Conservation (phyloP, 2,113 vertebrate genomes). For the Siniperca knerii region DNA sequence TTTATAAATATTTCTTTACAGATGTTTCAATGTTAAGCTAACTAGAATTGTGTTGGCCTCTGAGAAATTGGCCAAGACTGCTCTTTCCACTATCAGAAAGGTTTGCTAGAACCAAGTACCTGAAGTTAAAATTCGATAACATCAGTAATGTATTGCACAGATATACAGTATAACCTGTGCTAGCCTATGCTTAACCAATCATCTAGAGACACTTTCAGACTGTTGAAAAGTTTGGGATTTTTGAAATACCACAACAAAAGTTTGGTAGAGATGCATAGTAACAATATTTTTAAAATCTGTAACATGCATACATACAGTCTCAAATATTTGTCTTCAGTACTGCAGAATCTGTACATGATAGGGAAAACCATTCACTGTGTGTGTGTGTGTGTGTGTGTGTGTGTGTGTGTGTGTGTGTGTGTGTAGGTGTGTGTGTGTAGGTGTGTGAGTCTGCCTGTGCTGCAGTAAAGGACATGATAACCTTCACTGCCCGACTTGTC, state of each 20-base stretch:
- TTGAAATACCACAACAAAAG: neutral
- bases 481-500: constrained; percentile 53
- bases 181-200: neutral
- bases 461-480: constrained; percentile 47
- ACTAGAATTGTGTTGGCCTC: neutral
- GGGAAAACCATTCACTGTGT: neutral
- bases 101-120: no score
- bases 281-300: neutral
- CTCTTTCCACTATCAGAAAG: neutral
- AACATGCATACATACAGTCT: neutral
- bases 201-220: neutral
- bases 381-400: neutral
- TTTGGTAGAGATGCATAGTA: neutral
- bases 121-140: neutral
- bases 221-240: neutral
- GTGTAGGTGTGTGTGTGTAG: rapidly evolving
- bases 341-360: neutral
- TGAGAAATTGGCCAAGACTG: neutral
- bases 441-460: neutral
- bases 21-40: no score
- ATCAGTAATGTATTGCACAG: neutral
- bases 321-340: neutral
- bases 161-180: no score
- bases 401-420: neutral
- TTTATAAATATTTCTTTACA: no score